Base-by-base conservation (phyloP, 1,140 invertebrate species). In the Hermatobates lingyangjiaoensis region DNA sequence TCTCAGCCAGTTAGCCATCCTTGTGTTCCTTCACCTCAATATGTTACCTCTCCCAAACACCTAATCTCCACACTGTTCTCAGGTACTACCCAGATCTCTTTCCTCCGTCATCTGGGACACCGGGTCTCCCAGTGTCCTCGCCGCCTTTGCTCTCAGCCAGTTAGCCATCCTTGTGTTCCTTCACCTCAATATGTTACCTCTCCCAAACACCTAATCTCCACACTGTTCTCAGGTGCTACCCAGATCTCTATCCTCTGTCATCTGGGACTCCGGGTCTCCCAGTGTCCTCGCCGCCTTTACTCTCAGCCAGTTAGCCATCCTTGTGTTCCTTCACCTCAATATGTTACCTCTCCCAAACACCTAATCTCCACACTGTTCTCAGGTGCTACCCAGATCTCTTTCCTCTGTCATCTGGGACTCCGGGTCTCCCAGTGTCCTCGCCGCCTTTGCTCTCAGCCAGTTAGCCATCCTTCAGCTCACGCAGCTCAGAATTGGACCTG, bases 261-360 rank as follows among this genome's bases (percentile, higher is more conserved):
- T 74, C 55, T 76, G 74, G 74, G 75, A 76, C 57, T 61, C 76
- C 50, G 75, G 73, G 52, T 75, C 73, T 63, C 75, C 74, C 20
- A 74, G 73, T 57, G 63, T 77, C 49, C 69, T 73, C n/a, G 20
- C n/a, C n/a, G 14, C 21, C 27, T 51, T 51, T 15, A 25, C 14
- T 52, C 65, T 77, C 46, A 68, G 76, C 51, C 75, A 77, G 60
- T 61, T 77, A 51, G 71, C 74, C 25, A 74, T 76, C 50, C 62
- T 74, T 23, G 73, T 75, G 55, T 59, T 76, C 49, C 76, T 74
- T 40, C 72, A 74, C 64, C 26, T 51, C 5, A 48, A 45, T 40
- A 27, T 27, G 0, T 39, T 28, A 18, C 45, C 39, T 20, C 10
- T 45, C 12, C 18, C 25, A 27, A 39, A 40, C 45, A 20, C 2